A percentile compares a stretch with the other conserved stretches of the same genome.
Conservation (phyloP, 2,888 invertebrate genomes). For the Rapana venosa region DNA sequence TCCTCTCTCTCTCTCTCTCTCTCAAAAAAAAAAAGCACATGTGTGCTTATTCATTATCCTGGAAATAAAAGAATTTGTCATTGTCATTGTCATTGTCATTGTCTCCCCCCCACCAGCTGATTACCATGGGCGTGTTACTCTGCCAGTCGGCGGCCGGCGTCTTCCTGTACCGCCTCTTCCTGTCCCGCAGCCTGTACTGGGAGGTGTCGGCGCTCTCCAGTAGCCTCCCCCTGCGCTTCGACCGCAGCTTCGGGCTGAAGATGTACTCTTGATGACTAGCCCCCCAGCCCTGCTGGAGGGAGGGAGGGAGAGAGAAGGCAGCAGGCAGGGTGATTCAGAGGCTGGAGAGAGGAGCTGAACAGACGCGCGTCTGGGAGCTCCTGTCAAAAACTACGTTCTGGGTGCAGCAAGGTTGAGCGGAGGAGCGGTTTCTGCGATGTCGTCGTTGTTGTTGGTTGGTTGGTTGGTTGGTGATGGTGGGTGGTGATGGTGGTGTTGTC, state of each 20-base stretch:
- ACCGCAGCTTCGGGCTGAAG: conserved; percentile 67
- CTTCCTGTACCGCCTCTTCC: conserved; percentile 69
- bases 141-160: conserved; percentile 69
- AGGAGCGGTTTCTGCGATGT: no score
- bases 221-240: conserved; percentile 69
- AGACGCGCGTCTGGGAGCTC: no score
- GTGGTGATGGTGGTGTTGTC: no score
- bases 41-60: no score
- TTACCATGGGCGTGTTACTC: conserved; percentile 70
- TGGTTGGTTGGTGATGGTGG: no score
- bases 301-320: not conserved
- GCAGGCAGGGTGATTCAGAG: not conserved
- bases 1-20: not conserved
- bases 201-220: conserved; percentile 75
- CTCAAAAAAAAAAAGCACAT: no score
- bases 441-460: no score
- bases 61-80: no score
- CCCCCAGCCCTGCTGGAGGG: not conserved
- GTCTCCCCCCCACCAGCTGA: conserved; percentile 66
- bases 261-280: conserved; percentile 65
- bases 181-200: conserved; percentile 75
- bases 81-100: no score
- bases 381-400: no score
- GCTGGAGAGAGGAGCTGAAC: no score
- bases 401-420: no score